Evolutionary conservation across 1,140 invertebrate genomes (phyloP).

Genomic region (Micrasema minimum): DNA sequence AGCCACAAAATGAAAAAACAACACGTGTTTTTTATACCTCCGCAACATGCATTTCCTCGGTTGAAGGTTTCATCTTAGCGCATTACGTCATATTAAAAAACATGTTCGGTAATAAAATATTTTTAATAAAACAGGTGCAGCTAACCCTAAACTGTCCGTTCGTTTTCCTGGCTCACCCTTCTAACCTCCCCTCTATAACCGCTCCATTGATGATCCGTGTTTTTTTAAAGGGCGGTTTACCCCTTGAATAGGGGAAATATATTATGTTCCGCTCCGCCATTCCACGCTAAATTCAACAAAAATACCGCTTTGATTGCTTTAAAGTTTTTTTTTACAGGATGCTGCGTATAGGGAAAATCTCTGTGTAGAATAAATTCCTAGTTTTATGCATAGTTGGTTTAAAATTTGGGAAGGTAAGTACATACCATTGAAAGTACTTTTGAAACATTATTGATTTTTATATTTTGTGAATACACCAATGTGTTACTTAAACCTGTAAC

Average conservation of each 20-base stretch:
- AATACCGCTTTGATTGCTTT: slow-evolving; percentile 31
- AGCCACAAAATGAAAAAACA: no score
- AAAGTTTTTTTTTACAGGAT: not conserved
- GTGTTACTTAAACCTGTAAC: no score
- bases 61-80: no score
- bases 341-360: not conserved
- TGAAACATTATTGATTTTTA: no score
- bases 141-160: slow-evolving; percentile 15
- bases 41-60: no score
- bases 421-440: no score
- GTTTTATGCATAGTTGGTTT: not conserved
- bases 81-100: slow-evolving; percentile 12
- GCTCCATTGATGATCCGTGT: slow-evolving; percentile 37
- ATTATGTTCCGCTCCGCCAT: slow-evolving; percentile 24
- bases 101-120: slow-evolving; percentile 10
- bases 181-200: slow-evolving; percentile 10
- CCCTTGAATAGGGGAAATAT: not conserved
- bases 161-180: not conserved
- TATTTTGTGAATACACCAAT: no score
- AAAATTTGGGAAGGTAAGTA: no score
- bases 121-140: slow-evolving; percentile 34
- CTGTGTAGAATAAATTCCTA: not conserved
- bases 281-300: slow-evolving; percentile 29
- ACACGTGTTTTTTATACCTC: no score
- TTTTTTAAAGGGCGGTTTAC: slow-evolving; percentile 30